Evolutionary conservation across 2,888 invertebrate species (phyloP).

Genomic region (Ophraella communa): DNA sequence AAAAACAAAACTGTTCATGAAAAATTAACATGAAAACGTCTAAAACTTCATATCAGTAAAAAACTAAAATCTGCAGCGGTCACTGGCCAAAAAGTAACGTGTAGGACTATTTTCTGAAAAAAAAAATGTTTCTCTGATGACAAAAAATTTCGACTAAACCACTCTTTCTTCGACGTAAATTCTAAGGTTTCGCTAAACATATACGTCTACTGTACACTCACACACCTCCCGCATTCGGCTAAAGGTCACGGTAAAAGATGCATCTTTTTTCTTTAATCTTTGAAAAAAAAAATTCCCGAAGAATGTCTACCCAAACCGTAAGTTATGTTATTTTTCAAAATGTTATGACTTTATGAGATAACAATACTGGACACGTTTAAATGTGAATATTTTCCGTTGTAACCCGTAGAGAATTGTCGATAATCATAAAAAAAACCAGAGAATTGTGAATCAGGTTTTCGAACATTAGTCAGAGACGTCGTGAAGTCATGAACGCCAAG

Average conservation of each 20-base stretch:
- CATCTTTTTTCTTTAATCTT: background rate
- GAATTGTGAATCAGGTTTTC: constrained; percentile 27
- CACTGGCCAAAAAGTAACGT: no score
- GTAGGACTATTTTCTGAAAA: no score
- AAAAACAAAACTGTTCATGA: no score
- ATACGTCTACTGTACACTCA: no score
- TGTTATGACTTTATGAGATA: constrained; percentile 15
- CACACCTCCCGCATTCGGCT: background rate
- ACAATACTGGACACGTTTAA: constrained; percentile 28
- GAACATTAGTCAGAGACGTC: constrained; percentile 22
- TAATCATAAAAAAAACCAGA: constrained; percentile 18
- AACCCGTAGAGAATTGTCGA: constrained; percentile 28
- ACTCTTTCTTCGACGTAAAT: no score
- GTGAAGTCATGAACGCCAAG: constrained; percentile 9
- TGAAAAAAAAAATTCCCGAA: constrained; percentile 4
- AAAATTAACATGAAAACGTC: no score
- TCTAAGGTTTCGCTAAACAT: background rate
- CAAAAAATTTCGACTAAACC: no score
- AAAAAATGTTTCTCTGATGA: no score
- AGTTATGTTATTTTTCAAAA: constrained; percentile 11
- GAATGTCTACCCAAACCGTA: constrained; percentile 6
- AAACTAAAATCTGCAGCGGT: no score
- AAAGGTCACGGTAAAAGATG: background rate
- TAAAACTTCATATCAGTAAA: no score
- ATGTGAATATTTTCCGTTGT: constrained; percentile 25